Percentiles rank a stretch among this genome's conserved stretches.
These are phyloP conservation scores for Odontamblyopus rebecca DNA, from an alignment of 2,797 vertebrate genomes.

Conservation along the genomic window DNA sequence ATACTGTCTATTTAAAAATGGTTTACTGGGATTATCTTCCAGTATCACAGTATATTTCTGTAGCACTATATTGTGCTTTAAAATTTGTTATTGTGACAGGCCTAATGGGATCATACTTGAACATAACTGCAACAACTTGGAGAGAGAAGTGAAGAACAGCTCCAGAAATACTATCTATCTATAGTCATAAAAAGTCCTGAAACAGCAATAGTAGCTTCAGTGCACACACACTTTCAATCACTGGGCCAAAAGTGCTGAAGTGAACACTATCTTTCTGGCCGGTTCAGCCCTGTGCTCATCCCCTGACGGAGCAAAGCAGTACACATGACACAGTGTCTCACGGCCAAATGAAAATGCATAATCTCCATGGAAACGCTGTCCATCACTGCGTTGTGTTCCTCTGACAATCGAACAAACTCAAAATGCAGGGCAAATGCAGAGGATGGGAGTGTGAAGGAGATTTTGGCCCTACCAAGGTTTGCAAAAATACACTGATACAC, in stretches of 20 bases:
- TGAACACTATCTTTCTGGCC: constrained; percentile 62
- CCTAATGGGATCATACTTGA: constrained; percentile 15
- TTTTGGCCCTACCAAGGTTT: too few relatives aligned
- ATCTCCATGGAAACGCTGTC: constrained; percentile 60
- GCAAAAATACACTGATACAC: too few relatives aligned
- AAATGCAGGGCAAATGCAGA: constrained; percentile 7
- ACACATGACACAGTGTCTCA: constrained; percentile 58
- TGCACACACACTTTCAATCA: constrained; percentile 60
- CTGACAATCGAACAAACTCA: constrained; percentile 18
- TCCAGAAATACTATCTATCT: constrained; percentile 43
- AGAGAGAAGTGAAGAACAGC: constrained; percentile 19
- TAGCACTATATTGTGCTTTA: too few relatives aligned
- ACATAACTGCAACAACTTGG: constrained; percentile 16
- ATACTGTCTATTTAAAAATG: too few relatives aligned
- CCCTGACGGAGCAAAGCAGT: constrained; percentile 42
- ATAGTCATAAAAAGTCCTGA: constrained; percentile 58
- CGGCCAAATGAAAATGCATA: constrained; percentile 60
- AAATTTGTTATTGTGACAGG: too few relatives aligned
- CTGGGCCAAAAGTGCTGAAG: constrained; percentile 72
- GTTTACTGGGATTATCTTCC: too few relatives aligned
- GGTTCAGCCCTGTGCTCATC: constrained; percentile 60
- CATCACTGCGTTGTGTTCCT: constrained; percentile 25
- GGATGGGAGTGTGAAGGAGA: constrained; percentile 14
- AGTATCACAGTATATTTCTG: too few relatives aligned
- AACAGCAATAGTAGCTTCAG: constrained; percentile 59